Evolutionary conservation across 2,113 vertebrate species (phyloP), one percentile per base, ranked within the genome.

Genomic region (Sardina pilchardus): DNA sequence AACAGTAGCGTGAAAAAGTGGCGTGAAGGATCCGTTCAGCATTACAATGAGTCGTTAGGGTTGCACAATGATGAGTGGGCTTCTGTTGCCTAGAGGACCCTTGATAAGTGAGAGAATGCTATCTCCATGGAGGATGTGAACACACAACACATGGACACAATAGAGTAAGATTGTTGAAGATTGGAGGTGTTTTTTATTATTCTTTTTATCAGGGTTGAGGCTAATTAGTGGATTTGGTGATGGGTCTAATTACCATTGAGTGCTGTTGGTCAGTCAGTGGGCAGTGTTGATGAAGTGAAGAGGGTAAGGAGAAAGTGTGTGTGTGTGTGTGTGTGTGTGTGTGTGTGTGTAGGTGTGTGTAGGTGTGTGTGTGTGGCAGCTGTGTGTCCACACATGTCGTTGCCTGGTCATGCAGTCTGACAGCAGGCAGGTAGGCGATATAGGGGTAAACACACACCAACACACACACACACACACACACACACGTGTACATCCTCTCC

Each of bases 1-100:
- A 95, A 94, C 92, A 93, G 16, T 47, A n/a, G n/a, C n/a, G n/a
- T n/a, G n/a, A n/a, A n/a, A n/a, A 44, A 30, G 83, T 86, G 50
- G 80, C 81, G 81, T 87, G 85, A 90, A 89, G 87, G 82, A 81
- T 86, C 91, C 82, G 83, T 26, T 88, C 56, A 85, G 85, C 85
- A 63, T 83, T 26, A 83, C 39, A 59, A 81, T 56, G 82, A 63
- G 39, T 9, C 30, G 53, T 83, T 42, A 75, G 19, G 14, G 36
- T 19, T 36, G 44, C 53, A 81, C 82, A 75, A 47, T 83, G 56
- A 19, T 24, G 47, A 26, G 17, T 5, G 78, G 53, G 82, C 50
- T 63, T 81, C 78, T 9, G 88, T 90, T 91, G 83, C 90, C 81
- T 85, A 39, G 24, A 83, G 36, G 71, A 36, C 0, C 30, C 82